Evolutionary conservation across 1,140 invertebrate species (phyloP).

Genomic region (Drosophila trapezifrons): DNA sequence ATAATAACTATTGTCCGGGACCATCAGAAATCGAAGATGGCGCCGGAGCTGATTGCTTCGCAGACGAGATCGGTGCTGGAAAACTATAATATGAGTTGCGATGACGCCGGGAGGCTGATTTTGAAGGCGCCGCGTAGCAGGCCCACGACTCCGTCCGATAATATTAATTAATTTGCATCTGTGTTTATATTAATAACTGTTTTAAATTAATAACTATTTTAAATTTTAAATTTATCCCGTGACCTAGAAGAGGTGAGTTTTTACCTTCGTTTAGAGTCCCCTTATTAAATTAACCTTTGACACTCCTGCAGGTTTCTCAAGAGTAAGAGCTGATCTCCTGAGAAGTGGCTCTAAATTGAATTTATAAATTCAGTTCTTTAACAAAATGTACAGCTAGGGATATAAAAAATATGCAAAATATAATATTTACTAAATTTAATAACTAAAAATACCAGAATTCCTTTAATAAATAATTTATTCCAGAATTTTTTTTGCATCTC

Average conservation of each 20-base stretch:
- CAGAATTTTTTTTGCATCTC: background rate
- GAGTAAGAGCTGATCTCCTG: background rate
- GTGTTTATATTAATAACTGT: too few species aligned
- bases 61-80: constrained; percentile 2
- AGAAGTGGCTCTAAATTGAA: background rate
- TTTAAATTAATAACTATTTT: too few species aligned
- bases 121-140: background rate
- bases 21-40: background rate
- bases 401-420: background rate
- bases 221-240: too few species aligned
- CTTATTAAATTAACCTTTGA: background rate
- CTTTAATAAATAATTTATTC: background rate
- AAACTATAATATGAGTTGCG: constrained; percentile 1
- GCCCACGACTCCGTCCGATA: background rate
- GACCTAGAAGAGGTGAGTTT: background rate
- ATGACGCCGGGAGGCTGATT: background rate
- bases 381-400: background rate
- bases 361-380: background rate
- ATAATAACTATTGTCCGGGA: background rate
- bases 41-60: background rate
- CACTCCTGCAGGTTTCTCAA: background rate
- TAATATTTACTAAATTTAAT: background rate
- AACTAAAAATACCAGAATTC: background rate
- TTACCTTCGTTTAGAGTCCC: too few species aligned
- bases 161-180: too few species aligned